A percentile compares a stretch with the other conserved stretches of the same genome.
Conservation (phyloP, 1,140 invertebrate species). For the Alviniconcha marisindica region DNA sequence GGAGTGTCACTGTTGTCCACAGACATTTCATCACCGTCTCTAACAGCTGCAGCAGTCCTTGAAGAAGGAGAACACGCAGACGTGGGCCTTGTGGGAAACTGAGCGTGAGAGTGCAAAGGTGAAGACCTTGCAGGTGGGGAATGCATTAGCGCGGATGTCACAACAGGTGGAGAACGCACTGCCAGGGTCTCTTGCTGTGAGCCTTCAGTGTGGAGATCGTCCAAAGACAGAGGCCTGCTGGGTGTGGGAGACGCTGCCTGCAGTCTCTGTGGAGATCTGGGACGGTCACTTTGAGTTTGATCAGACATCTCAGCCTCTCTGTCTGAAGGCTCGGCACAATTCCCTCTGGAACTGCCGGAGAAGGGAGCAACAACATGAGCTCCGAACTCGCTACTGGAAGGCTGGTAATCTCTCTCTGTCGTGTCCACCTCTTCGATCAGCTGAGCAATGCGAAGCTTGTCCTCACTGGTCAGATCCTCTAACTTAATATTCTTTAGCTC, state of each 20-base stretch:
- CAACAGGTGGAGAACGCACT: background rate
- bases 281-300: too few species aligned
- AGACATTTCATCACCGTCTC: too few species aligned
- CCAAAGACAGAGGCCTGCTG: constrained; percentile 18
- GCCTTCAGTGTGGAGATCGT: constrained; percentile 12
- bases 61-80: too few species aligned
- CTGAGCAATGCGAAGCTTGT: constrained; percentile 56
- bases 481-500: constrained; percentile 40
- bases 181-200: background rate
- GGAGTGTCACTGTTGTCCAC: background rate
- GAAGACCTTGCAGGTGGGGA: background rate
- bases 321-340: too few species aligned
- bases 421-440: constrained; percentile 49
- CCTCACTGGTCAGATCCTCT: constrained; percentile 54
- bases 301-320: too few species aligned
- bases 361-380: too few species aligned
- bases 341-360: too few species aligned
- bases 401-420: background rate
- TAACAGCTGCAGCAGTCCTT: too few species aligned
- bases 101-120: too few species aligned
- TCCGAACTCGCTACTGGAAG: too few species aligned
- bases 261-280: background rate
- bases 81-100: too few species aligned
- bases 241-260: background rate
- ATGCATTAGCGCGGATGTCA: background rate